Percentiles rank a stretch among this genome's conserved stretches.
Evolutionary conservation across 2,113 vertebrate species (phyloP).

Genomic region (Origma solitaria): DNA sequence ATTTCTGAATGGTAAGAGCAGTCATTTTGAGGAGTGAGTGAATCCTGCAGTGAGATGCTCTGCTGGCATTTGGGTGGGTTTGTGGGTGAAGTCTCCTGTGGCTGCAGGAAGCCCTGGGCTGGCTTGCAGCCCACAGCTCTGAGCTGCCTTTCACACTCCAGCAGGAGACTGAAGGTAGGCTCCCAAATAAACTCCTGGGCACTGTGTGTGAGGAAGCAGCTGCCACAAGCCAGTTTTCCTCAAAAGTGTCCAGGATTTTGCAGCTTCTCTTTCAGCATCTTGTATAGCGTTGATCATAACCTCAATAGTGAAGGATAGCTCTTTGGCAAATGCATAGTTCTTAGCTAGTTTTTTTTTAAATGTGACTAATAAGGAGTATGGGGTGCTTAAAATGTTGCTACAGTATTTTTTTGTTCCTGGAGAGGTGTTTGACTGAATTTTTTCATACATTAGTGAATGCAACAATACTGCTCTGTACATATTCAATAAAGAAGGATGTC

Average conservation of each 20-base stretch:
- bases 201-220: neutral
- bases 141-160: neutral
- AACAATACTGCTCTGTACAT: slow-evolving; percentile 83
- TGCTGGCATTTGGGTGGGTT: neutral
- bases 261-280: neutral
- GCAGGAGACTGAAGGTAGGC: neutral
- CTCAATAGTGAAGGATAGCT: accelerated
- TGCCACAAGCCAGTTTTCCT: neutral
- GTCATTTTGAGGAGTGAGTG: neutral
- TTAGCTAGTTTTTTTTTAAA: neutral
- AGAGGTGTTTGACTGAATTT: neutral
- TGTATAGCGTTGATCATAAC: neutral
- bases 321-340: neutral
- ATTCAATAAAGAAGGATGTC: slow-evolving; percentile 89
- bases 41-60: accelerated
- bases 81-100: neutral
- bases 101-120: neutral
- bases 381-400: neutral
- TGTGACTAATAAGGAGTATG: neutral
- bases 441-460: slow-evolving; percentile 81
- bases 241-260: neutral
- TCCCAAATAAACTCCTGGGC: neutral
- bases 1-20: neutral
- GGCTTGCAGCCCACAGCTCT: neutral
- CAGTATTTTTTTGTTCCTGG: neutral